Evolutionary conservation across 2,113 vertebrate species (phyloP).

Genomic region (Dasyurus viverrinus): DNA sequence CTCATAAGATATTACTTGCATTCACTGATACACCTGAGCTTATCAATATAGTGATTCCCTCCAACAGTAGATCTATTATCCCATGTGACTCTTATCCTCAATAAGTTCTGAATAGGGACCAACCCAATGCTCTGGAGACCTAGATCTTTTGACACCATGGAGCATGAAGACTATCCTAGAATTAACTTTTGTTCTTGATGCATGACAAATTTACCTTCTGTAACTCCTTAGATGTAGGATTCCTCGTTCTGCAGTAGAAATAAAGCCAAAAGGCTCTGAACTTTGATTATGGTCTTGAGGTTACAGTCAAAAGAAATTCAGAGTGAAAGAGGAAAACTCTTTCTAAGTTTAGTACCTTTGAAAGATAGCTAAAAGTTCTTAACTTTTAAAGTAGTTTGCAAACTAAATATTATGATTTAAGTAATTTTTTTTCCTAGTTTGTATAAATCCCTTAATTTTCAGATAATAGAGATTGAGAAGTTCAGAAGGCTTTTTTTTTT

Average conservation of each 20-base stretch:
- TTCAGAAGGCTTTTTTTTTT: slow-evolving; percentile 4
- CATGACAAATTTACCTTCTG: background rate
- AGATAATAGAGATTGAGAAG: background rate
- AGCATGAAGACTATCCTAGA: too few relatives aligned
- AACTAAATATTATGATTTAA: background rate
- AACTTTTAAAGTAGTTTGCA: background rate
- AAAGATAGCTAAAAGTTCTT: background rate
- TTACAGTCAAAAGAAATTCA: slow-evolving; percentile 31
- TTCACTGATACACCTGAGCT: too few relatives aligned
- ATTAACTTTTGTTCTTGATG: too few relatives aligned
- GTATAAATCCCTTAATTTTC: background rate
- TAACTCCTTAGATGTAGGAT: background rate
- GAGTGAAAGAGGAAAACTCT: background rate
- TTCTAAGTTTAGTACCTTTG: slow-evolving; percentile 16
- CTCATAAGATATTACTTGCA: too few relatives aligned
- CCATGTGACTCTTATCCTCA: too few relatives aligned
- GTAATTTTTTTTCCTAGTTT: background rate
- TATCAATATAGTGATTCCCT: too few relatives aligned
- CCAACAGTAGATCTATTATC: too few relatives aligned
- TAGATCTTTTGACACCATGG: too few relatives aligned
- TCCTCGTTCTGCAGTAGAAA: background rate
- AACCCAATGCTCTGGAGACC: too few relatives aligned
- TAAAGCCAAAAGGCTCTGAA: background rate
- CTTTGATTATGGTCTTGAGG: background rate
- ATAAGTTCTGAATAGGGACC: too few relatives aligned